Base-by-base conservation (phyloP, 2,797 vertebrate species). In the Nannoperca australis region DNA sequence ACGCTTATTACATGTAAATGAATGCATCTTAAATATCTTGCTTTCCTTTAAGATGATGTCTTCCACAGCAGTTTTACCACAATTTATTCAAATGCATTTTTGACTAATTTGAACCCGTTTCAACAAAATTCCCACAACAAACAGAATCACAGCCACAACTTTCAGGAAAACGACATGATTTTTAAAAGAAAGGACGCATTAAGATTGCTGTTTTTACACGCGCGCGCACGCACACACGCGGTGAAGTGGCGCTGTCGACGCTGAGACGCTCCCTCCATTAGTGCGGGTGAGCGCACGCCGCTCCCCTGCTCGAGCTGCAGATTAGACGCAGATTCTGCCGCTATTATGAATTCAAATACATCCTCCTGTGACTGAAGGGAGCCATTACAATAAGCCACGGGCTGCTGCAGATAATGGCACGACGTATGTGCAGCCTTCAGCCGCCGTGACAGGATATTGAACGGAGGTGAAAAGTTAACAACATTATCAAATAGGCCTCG, bases 341-440 rank as follows among this genome's bases (percentile, higher is more conserved):
- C 87, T 87, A 92, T 92, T 92, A 91, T 87, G 88, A 90, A 92
- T 94, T 91, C 90, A 90, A 93, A 94, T 83, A 84, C 91, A 91
- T 90, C 87, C 90, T 83, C 73, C 85, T 27, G 81, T 93, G 94
- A 94, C 92, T 92, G 91, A 92, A 93, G 88, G 91, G 91, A 92
- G 70, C 87, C 86, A 92, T 94, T 93, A 92, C 89, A 92, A 91
- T 91, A 91, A 91, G 89, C 89, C 87, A 92, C 90, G 84, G 86
- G 88, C 90, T 89, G 87, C 82, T 85, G 88, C 89, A 88, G 93
- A 91, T 92, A 93, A 91, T 91, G 88, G 80, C 86, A 78, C 65
- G 32, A 82, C 86, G 85, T 82, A 74, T 82, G 84, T 85, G 50
- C 84, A 73, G 85, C 70, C 88, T 75, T 87, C 92, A 87, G 85